Conservation (phyloP, 2,113 vertebrate genomes). For the Litocranius walleri region DNA sequence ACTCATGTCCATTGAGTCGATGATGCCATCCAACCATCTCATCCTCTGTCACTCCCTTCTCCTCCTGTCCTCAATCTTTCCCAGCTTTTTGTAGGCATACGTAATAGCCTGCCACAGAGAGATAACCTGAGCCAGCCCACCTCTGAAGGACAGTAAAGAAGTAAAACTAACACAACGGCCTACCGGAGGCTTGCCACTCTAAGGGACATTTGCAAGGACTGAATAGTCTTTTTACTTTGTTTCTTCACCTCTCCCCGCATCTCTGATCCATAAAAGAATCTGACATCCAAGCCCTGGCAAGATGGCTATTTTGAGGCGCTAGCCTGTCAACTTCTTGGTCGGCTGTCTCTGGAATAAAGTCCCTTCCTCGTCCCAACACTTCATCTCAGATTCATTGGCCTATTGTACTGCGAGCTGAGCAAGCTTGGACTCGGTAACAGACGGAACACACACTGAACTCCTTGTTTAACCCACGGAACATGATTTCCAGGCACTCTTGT, state of each 20-base stretch:
- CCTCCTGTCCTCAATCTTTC: not conserved
- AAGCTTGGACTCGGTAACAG: not conserved
- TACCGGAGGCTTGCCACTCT: fast-evolving
- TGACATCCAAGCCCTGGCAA: not conserved
- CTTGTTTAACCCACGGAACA: fast-evolving
- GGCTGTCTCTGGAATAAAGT: not conserved
- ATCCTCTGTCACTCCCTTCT: not conserved
- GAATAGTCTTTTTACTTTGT: not conserved
- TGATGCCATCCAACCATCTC: not conserved
- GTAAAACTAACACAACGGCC: not conserved
- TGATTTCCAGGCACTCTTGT: not conserved
- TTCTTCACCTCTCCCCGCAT: not conserved
- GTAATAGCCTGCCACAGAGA: not conserved
- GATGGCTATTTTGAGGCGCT: not conserved
- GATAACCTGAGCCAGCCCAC: not conserved
- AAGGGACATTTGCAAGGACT: not conserved
- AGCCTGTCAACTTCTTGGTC: not conserved
- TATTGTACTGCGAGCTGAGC: fast-evolving
- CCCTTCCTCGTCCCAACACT: not conserved
- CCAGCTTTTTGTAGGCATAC: not conserved
- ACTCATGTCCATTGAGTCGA: not conserved
- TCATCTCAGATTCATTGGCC: not conserved
- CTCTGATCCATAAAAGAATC: not conserved
- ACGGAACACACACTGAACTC: fast-evolving
- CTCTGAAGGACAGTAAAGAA: not conserved